A percentile compares a stretch with the other conserved stretches of the same genome.
Evolutionary conservation across 1,140 invertebrate species (phyloP).

Genomic region (Drosophila serrata): DNA sequence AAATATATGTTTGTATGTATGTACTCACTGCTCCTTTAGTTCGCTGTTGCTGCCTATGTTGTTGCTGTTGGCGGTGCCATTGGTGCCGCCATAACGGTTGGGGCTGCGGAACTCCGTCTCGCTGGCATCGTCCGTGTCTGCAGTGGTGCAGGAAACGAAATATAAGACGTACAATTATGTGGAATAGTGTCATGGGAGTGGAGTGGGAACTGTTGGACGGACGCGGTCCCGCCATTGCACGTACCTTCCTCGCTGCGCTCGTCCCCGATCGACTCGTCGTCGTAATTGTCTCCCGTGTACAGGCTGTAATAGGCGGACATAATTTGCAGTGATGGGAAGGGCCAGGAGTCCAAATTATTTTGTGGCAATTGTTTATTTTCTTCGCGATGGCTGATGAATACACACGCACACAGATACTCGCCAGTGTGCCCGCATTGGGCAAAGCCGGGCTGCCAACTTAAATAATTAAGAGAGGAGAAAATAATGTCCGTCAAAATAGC

Average conservation of each 20-base stretch:
- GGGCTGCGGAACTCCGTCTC: conserved; percentile 92
- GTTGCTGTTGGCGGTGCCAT: conserved; percentile 81
- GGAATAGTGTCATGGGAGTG: neutral
- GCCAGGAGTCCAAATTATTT: conserved; percentile 1
- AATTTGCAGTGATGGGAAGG: neutral
- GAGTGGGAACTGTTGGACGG: neutral
- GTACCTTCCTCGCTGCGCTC: conserved; percentile 76
- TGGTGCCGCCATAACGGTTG: conserved; percentile 89
- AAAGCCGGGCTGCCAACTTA: no score
- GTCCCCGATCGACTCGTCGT: conserved; percentile 73
- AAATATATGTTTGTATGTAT: neutral
- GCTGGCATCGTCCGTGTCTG: conserved; percentile 96
- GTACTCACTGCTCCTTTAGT: conserved; percentile 95
- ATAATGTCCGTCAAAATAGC: no score
- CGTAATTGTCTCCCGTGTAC: conserved; percentile 64
- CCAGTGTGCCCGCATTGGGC: conserved; percentile 18
- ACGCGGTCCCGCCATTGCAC: conserved; percentile 6
- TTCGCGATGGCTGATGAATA: conserved; percentile 23
- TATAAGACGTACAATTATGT: neutral
- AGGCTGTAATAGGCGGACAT: conserved; percentile 67
- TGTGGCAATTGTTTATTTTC: conserved; percentile 13
- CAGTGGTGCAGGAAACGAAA: conserved; percentile 57
- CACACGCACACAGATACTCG: conserved; percentile 22
- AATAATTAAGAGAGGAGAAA: no score
- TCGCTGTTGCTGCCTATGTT: conserved; percentile 86